Conservation (phyloP, 2,797 vertebrate species). For the Lepus townsendii region DNA sequence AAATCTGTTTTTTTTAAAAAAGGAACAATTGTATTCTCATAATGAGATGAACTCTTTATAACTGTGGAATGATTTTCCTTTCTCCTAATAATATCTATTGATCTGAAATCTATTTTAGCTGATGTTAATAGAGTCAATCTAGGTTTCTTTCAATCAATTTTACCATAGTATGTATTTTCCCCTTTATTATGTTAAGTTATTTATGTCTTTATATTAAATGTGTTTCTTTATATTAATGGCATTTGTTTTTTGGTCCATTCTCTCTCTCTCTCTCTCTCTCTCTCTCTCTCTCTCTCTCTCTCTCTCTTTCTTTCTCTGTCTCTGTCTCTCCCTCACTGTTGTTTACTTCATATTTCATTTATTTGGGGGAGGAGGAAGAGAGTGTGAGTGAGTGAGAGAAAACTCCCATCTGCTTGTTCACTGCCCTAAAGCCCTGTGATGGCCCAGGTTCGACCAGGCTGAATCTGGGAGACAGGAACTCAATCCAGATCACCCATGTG, state of each 20-base stretch:
- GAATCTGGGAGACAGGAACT: no score
- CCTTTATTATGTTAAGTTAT: background rate
- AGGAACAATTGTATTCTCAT: background rate
- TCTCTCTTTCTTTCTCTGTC: no score
- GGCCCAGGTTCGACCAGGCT: no score
- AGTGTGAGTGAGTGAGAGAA: no score
- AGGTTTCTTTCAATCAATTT: background rate
- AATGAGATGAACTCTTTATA: background rate
- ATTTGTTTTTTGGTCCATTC: background rate
- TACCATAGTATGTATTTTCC: background rate
- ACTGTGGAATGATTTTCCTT: background rate
- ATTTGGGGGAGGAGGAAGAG: no score
- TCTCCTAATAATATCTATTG: background rate
- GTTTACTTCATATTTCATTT: no score
- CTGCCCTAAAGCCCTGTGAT: no score
- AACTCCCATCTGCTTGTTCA: no score
- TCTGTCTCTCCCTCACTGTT: no score
- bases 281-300: no score
- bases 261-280: background rate
- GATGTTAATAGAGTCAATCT: background rate
- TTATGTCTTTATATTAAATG: background rate
- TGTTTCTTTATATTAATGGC: background rate
- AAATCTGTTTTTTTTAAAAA: no score
- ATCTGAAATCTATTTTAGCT: background rate
- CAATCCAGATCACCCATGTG: no score